These are phyloP conservation scores for Poeciliopsis paucimaculata DNA, from an alignment of 2,797 vertebrate genomes.

Conservation along the genomic window DNA sequence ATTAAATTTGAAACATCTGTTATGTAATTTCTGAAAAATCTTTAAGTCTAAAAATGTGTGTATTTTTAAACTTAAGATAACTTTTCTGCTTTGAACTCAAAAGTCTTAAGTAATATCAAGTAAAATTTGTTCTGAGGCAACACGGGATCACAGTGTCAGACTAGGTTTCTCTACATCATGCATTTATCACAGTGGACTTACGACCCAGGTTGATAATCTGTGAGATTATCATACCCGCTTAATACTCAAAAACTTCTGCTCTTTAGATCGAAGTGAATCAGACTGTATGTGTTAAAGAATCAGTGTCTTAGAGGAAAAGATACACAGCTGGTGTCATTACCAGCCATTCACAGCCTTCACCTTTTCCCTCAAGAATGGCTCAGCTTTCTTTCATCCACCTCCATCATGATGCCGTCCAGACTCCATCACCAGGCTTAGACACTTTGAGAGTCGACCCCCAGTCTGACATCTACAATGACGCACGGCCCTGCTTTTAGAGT, in stretches of 20 bases:
- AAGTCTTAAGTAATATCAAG: not conserved
- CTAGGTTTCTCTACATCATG: not conserved
- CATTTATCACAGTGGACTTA: not conserved
- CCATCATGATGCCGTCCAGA: constrained; percentile 37
- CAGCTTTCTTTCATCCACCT: constrained; percentile 54
- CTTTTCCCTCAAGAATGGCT: constrained; percentile 34
- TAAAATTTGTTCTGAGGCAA: not conserved
- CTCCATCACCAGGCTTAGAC: constrained; percentile 39
- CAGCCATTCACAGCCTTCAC: constrained; percentile 40
- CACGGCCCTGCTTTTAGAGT: constrained; percentile 44
- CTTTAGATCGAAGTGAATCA: not conserved
- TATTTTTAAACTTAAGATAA: not conserved
- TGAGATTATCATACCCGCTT: not conserved
- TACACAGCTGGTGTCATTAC: constrained; percentile 34
- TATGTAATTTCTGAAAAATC: not conserved
- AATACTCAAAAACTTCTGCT: not conserved
- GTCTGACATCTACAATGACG: constrained; percentile 46
- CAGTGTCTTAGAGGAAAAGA: constrained; percentile 21
- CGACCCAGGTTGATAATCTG: not conserved
- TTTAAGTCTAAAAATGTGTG: not conserved
- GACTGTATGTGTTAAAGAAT: not conserved
- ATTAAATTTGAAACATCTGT: not conserved
- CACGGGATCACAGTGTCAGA: not conserved
- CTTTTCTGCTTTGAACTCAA: not conserved
- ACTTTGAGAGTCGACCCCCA: constrained; percentile 43